Evolutionary conservation across 1,140 invertebrate species (phyloP), one percentile per base, ranked within the genome.

Genomic region (Stegodyphus mimosarum): DNA sequence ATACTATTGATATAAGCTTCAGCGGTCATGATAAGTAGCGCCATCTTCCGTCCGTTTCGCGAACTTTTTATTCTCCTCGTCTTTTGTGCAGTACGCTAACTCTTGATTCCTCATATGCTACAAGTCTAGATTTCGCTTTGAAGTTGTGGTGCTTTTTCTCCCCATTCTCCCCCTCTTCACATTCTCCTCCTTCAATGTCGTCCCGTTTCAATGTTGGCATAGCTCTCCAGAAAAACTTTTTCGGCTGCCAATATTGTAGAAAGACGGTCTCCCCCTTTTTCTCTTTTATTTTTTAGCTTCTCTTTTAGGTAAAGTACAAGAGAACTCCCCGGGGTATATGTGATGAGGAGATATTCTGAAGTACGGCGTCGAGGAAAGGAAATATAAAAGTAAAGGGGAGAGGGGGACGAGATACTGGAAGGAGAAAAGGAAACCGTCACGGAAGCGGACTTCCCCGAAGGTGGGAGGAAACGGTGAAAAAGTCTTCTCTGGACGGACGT

Each of bases 191-290:
- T 49, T 50, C 52, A 72, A 80, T 72, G 69, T 72, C 78, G 18
- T 63, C 66, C 53, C 67, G 78, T 74, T 83, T 74, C 79, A 83
- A 67, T 83, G 79, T 83, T 83, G 71, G 79, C 79, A 73, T 18
- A 83, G 79, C 79, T 74, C 79, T 83, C 69, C 70, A 83, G 79
- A 83, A 73, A 83, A 83, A 83, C 79, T 83, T 83, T 83, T 74
- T 83, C 79, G 79, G 60, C 69, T 74, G 79, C 79, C 79, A 83
- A 83, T 83, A 83, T 83, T 74, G 71, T 83, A 17, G 76, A 83
- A 67, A 60, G 55, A 60, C 9, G 55, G 55, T 9, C 9, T 10
- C 33, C 33, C 33, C 33, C 33, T 60, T 9, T 60, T 60, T 10
- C 55, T 60, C 15, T 60, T 15, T 15, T 9, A 60, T 60, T 60